A percentile compares a stretch with the other conserved stretches of the same genome.
These are phyloP conservation scores for Xiphias gladius DNA, from an alignment of 2,113 vertebrate species.

Conservation along the genomic window DNA sequence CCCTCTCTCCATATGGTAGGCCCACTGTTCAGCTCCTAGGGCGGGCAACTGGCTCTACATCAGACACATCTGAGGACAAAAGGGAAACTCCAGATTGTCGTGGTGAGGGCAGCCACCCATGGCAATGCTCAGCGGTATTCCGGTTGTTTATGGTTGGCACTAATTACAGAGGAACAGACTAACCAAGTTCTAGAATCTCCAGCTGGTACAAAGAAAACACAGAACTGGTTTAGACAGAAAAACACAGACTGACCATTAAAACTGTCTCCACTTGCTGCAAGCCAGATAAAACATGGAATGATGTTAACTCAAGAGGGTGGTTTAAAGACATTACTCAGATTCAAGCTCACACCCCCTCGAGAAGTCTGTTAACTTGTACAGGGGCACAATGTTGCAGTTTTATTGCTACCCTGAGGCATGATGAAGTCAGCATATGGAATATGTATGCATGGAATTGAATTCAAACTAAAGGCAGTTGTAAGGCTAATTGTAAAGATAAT, in stretches of 20 bases:
- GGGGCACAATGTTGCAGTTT: neutral
- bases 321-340: slow-evolving; percentile 43
- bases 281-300: slow-evolving; percentile 42
- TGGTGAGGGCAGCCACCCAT: slow-evolving; percentile 71
- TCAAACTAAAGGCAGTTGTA: neutral
- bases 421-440: slow-evolving; percentile 11
- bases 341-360: slow-evolving; percentile 7
- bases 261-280: slow-evolving; percentile 31
- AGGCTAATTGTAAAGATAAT: slow-evolving; percentile 13
- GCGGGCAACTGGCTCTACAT: slow-evolving; percentile 61
- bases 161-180: slow-evolving; percentile 72
- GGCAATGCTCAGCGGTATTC: slow-evolving; percentile 58
- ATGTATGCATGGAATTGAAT: neutral
- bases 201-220: slow-evolving; percentile 33
- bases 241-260: slow-evolving; percentile 42
- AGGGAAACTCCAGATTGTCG: slow-evolving; percentile 71
- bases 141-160: slow-evolving; percentile 70
- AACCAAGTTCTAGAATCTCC: slow-evolving; percentile 38
- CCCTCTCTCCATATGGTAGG: neutral
- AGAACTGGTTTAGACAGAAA: slow-evolving; percentile 30
- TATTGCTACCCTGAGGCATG: slow-evolving; percentile 8
- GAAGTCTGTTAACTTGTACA: slow-evolving; percentile 22
- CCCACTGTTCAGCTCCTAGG: slow-evolving; percentile 37
- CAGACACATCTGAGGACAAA: slow-evolving; percentile 60
- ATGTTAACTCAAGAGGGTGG: slow-evolving; percentile 48